Base-by-base conservation (phyloP, 2,797 vertebrate species). In the Zenarchopterus dispar region DNA sequence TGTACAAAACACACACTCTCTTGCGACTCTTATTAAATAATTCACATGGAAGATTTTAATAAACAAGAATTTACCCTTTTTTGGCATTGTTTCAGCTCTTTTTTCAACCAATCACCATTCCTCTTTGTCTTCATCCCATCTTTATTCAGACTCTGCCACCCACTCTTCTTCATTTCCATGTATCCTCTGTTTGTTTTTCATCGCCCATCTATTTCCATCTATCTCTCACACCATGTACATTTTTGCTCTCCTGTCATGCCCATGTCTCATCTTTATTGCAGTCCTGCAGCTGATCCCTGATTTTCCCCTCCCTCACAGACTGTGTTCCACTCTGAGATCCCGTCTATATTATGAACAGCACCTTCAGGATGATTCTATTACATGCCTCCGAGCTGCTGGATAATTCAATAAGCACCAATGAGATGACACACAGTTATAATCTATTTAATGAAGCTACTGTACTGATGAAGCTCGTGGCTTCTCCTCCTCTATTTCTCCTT, bases 351-450 rank as follows among this genome's bases (percentile, higher is more conserved):
- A 84, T 61, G 72, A 69, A 70, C 67, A 67, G 67, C 73, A 60
- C 80, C 90, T 80, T 78, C 60, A 31, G 75, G 68, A 71, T 87
- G 75, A 89, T 89, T 90, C 71, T 67, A 88, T 92, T 88, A 88
- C 73, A 58, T 62, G 76, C 85, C 80, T 83, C 60, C 55, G 76
- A 77, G 87, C 81, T 72, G 72, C 81, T 67, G 64, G 72, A 75
- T 87, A 84, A 92, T 90, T 89, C 74, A 88, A 91, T 90, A 79
- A 91, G 79, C 74, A 67, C 59, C 54, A 68, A 62, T 44, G 81
- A 80, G 77, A 81, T 78, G 88, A 82, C 84, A 85, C 78, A 73
- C 63, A 62, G 66, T 86, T 80, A 77, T 86, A 87, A 90, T 90
- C 89, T 73, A 84, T 86, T 90, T 90, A 88, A 91, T 90, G 82